Evolutionary conservation across 2,888 invertebrate genomes (phyloP).

Genomic region (Limnephilus auricula): DNA sequence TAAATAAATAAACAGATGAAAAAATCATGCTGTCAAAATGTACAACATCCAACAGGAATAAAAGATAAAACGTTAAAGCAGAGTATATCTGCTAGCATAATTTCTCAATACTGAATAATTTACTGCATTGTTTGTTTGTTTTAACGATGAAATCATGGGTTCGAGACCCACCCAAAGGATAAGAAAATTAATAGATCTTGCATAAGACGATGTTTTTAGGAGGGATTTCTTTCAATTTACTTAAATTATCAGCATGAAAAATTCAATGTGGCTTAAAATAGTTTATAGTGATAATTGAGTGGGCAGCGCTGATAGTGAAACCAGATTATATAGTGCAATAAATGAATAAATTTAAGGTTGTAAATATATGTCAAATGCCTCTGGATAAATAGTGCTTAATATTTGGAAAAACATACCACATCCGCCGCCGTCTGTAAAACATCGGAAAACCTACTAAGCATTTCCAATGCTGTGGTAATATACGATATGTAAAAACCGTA

Average conservation of each 20-base stretch:
- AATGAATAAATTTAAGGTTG: constrained; percentile 50
- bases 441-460: constrained; percentile 78
- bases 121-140: neutral
- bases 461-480: constrained; percentile 66
- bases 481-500: neutral
- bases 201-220: neutral
- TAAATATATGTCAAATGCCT: constrained; percentile 53
- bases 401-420: constrained; percentile 71
- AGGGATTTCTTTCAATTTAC: neutral
- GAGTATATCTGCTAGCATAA: neutral
- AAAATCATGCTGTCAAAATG: neutral
- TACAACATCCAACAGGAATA: neutral
- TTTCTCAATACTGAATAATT: neutral
- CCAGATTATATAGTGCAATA: constrained; percentile 20
- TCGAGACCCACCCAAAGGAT: neutral
- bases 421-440: constrained; percentile 77
- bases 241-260: neutral
- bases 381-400: constrained; percentile 4
- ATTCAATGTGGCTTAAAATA: neutral
- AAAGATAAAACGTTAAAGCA: neutral
- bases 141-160: neutral
- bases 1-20: neutral
- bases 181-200: neutral
- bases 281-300: neutral
- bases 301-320: neutral